Percentiles rank a stretch among this genome's conserved stretches.
Evolutionary conservation across 2,888 invertebrate genomes (phyloP).

Genomic region (Cryptus armator): DNA sequence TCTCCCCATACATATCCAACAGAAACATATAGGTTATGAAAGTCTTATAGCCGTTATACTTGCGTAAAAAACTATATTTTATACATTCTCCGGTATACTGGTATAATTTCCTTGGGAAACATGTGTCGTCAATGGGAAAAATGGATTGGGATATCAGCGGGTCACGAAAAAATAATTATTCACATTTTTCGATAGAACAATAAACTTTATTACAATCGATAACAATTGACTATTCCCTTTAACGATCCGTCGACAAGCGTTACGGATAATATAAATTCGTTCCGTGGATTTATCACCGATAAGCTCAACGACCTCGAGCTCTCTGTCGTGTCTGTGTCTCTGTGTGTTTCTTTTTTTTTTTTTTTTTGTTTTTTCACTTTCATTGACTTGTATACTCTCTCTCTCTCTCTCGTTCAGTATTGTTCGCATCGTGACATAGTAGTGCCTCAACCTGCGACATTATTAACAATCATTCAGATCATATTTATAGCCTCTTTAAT

Average conservation of each 20-base stretch:
- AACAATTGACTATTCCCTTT: constrained; percentile 63
- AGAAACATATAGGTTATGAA: too few species aligned
- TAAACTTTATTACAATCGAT: constrained; percentile 68
- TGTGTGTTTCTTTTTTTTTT: too few species aligned
- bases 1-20: too few species aligned
- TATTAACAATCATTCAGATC: constrained; percentile 71
- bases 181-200: constrained; percentile 53
- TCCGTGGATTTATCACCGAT: constrained; percentile 54
- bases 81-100: too few species aligned
- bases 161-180: constrained; percentile 19
- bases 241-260: constrained; percentile 36
- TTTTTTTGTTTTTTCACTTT: constrained; percentile 47
- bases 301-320: constrained; percentile 49
- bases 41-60: too few species aligned
- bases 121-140: background rate
- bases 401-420: constrained; percentile 73
- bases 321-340: constrained; percentile 1
- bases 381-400: constrained; percentile 65
- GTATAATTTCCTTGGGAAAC: background rate
- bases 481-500: constrained; percentile 44
- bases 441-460: constrained; percentile 81
- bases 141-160: constrained; percentile 13
- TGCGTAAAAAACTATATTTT: too few species aligned
- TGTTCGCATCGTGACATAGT: constrained; percentile 78
- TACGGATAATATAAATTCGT: constrained; percentile 54